These are phyloP conservation scores for Psittacula derbiana DNA, from an alignment of 2,797 vertebrate species.

Conservation along the genomic window DNA sequence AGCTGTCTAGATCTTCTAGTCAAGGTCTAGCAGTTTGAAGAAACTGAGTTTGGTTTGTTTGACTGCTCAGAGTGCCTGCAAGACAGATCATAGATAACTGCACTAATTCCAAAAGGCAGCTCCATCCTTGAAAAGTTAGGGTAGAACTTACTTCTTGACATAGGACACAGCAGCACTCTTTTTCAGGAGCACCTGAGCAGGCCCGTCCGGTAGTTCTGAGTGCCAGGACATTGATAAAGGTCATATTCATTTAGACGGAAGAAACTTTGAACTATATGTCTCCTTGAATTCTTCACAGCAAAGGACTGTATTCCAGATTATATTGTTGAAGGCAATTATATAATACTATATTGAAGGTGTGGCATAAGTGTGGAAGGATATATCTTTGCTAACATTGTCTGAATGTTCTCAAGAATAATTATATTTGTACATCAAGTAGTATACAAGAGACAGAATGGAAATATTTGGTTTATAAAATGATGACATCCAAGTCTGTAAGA, in stretches of 20 bases:
- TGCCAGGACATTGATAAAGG: not conserved
- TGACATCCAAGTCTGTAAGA: not conserved
- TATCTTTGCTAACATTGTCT: not conserved
- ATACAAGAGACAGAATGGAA: not conserved
- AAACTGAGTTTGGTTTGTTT: not conserved
- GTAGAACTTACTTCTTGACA: not conserved
- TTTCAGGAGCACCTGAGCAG: not conserved
- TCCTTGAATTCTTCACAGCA: not conserved
- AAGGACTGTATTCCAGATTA: not conserved
- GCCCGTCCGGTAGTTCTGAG: not conserved
- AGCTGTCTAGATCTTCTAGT: slow-evolving; percentile 35
- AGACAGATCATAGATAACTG: not conserved
- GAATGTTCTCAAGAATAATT: not conserved
- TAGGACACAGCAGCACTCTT: not conserved
- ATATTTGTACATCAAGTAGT: not conserved
- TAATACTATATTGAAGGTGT: not conserved
- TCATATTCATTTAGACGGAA: not conserved
- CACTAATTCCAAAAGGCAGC: not conserved
- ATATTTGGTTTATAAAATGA: not conserved
- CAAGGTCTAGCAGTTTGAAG: slow-evolving; percentile 9
- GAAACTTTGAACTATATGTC: not conserved
- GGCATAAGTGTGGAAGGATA: not conserved
- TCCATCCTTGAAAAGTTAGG: not conserved
- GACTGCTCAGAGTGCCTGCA: not conserved
- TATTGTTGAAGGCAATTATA: not conserved